Conservation (phyloP, 2,113 vertebrate species). For the Pollimyrus isidori region DNA sequence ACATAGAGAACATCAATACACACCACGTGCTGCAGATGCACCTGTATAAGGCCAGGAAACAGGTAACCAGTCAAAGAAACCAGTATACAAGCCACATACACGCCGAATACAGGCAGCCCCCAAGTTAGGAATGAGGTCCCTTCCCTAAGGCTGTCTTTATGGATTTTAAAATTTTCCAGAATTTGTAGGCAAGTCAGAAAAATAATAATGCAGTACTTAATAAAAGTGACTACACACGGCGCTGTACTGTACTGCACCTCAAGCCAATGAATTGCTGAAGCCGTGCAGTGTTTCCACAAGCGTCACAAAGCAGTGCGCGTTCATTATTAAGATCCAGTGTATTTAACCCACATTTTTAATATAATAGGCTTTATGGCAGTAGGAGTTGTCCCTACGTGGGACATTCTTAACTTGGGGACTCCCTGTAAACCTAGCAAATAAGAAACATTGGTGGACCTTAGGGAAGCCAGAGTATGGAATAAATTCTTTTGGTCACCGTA, state of each 20-base stretch:
- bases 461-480: neutral
- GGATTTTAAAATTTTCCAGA: neutral
- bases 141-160: neutral
- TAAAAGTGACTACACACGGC: neutral
- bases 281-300: neutral
- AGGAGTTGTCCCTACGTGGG: neutral
- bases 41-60: conserved; percentile 82
- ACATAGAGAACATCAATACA: conserved; percentile 67
- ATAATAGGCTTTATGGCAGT: neutral
- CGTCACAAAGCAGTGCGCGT: neutral
- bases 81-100: neutral
- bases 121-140: neutral
- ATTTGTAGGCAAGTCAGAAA: neutral
- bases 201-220: neutral
- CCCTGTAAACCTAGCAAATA: neutral
- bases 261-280: neutral
- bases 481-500: neutral
- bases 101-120: neutral
- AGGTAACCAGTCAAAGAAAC: conserved; percentile 55
- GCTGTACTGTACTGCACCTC: neutral
- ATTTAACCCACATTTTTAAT: neutral
- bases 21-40: conserved; percentile 89
- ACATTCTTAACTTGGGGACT: neutral
- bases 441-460: neutral
- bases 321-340: neutral